Conservation (phyloP, 2,113 vertebrate genomes). For the Mungos mungo region DNA sequence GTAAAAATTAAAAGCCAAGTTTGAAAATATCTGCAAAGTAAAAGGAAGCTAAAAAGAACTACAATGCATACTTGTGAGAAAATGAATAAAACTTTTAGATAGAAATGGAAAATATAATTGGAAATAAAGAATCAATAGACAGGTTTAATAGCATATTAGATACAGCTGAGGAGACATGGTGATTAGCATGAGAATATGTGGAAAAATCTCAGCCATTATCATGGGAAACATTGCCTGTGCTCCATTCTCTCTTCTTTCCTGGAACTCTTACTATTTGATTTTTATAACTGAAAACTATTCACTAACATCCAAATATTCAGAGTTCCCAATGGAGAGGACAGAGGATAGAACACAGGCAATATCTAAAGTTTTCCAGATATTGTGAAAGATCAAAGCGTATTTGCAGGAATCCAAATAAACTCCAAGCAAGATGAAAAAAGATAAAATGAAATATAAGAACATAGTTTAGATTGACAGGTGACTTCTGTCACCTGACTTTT, state of each 20-base stretch:
- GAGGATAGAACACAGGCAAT: background rate
- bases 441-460: background rate
- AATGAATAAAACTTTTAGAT: background rate
- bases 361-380: background rate
- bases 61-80: background rate
- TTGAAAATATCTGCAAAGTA: background rate
- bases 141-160: background rate
- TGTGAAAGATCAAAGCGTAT: background rate
- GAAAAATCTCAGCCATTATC: background rate
- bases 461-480: background rate
- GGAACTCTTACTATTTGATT: background rate
- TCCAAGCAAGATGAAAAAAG: background rate
- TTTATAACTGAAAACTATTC: slow-evolving; percentile 24
- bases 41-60: slow-evolving; percentile 27
- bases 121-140: background rate
- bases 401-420: background rate
- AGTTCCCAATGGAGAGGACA: background rate
- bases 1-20: slow-evolving; percentile 12
- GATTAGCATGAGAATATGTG: background rate
- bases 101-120: background rate
- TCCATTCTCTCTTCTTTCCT: background rate
- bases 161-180: background rate
- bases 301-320: background rate
- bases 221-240: background rate
- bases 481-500: background rate